Conservation (phyloP, 2,113 vertebrate species). For the Hippoglossus stenolepis region DNA sequence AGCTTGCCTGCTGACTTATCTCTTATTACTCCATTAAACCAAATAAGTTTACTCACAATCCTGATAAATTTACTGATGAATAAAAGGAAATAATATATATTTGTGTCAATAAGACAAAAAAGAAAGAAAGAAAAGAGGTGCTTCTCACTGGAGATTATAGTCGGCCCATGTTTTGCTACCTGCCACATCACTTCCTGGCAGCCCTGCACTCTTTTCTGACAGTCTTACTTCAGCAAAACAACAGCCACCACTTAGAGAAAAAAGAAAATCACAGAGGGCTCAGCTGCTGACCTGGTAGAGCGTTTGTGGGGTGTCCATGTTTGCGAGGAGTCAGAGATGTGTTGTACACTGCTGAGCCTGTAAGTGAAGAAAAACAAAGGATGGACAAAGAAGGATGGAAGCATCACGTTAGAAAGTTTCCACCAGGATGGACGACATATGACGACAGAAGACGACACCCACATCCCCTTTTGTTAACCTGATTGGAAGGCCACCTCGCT, state of each 20-base stretch:
- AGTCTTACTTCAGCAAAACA: background rate
- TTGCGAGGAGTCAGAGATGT: constrained; percentile 85
- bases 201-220: background rate
- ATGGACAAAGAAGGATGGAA: background rate
- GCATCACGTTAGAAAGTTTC: background rate
- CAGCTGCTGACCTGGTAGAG: constrained; percentile 69
- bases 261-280: background rate
- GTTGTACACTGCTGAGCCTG: constrained; percentile 96
- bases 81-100: too few relatives aligned
- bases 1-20: too few relatives aligned
- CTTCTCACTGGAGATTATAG: background rate
- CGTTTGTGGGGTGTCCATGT: constrained; percentile 84
- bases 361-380: constrained; percentile 29
- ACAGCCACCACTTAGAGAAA: background rate
- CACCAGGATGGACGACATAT: background rate
- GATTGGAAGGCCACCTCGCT: constrained; percentile 98
- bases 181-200: constrained; percentile 5
- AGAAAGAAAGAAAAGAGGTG: too few relatives aligned
- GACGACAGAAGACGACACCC: too few relatives aligned
- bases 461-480: constrained; percentile 78
- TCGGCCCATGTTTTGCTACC: background rate
- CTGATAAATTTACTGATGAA: background rate
- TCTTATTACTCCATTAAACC: background rate
- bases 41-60: background rate
- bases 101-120: too few relatives aligned